These are phyloP conservation scores for Argyra leucocephala DNA, from an alignment of 2,888 invertebrate genomes.

Conservation along the genomic window DNA sequence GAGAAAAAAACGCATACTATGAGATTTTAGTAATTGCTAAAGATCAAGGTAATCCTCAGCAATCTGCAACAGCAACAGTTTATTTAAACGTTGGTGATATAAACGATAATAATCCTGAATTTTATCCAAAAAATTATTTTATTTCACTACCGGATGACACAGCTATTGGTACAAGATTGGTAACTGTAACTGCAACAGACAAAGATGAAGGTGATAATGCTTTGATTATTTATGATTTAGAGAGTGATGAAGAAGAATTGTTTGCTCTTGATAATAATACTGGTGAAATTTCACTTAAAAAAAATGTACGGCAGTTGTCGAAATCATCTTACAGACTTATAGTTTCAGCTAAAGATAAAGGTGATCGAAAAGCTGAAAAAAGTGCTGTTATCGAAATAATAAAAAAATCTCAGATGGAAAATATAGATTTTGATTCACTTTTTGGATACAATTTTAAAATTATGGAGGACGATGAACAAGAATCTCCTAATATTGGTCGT, in stretches of 20 bases:
- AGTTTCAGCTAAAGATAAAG: constrained; percentile 73
- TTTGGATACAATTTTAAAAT: constrained; percentile 75
- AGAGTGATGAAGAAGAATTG: constrained; percentile 67
- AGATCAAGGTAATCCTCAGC: constrained; percentile 84
- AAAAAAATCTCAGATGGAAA: constrained; percentile 60
- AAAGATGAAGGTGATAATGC: constrained; percentile 84
- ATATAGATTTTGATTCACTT: constrained; percentile 64
- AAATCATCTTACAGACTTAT: constrained; percentile 63
- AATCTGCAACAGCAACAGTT: constrained; percentile 83
- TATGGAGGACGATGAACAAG: constrained; percentile 65
- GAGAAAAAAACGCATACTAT: constrained; percentile 69
- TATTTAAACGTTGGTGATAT: constrained; percentile 71
- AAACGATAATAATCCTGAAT: constrained; percentile 86
- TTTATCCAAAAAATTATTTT: constrained; percentile 83
- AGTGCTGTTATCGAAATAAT: constrained; percentile 75
- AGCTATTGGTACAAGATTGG: constrained; percentile 46
- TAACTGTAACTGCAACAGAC: constrained; percentile 74
- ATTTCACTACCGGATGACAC: constrained; percentile 62
- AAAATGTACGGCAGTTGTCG: constrained; percentile 50
- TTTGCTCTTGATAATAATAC: constrained; percentile 71
- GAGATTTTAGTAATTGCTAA: constrained; percentile 76
- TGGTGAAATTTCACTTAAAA: constrained; percentile 63
- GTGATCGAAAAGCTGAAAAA: constrained; percentile 60
- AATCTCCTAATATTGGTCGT: constrained; percentile 51
- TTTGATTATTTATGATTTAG: constrained; percentile 65